Evolutionary conservation across 2,888 invertebrate species (phyloP), one percentile per base, ranked within the genome.

Genomic region (Hermaeophaga mercurialis): DNA sequence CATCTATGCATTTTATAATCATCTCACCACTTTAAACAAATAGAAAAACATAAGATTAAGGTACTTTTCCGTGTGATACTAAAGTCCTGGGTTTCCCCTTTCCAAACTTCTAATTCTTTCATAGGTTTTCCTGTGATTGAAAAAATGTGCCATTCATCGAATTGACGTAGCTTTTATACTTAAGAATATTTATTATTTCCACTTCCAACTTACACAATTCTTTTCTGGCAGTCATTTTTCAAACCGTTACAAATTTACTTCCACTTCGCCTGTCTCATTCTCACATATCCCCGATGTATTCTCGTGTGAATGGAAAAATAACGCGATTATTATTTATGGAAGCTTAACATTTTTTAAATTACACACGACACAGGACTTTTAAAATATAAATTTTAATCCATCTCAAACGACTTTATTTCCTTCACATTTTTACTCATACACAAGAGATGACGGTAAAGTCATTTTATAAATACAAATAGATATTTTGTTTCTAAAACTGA

Each of bases 311-410:
- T 24, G 24, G 24, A 34, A 34, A 34, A 18, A 43, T 12, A 22
- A 43, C 18, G 36, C 53, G 45, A 43, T 36, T 53, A 26, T 38
- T 31, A 53, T 36, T 34, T 36, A 14, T 53, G 36, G 38, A 4
- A 17, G 38, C 8, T n/a, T n/a, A 45, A 36, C 44, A 44, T 53
- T 19, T 22, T 45, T n/a, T 11, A n/a, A n/a, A n/a, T n/a, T n/a
- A n/a, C n/a, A n/a, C n/a, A n/a, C n/a, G n/a, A n/a, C n/a, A n/a
- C n/a, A n/a, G n/a, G n/a, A n/a, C n/a, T n/a, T n/a, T n/a, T n/a
- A n/a, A n/a, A n/a, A n/a, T n/a, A n/a, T n/a, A n/a, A n/a, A n/a
- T n/a, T n/a, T n/a, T n/a, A n/a, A n/a, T n/a, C n/a, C n/a, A n/a
- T n/a, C n/a, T n/a, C n/a, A n/a, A n/a, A n/a, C n/a, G n/a, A n/a